These are phyloP conservation scores for Sebastes nivosus DNA, from an alignment of 2,797 vertebrate species.

Conservation along the genomic window DNA sequence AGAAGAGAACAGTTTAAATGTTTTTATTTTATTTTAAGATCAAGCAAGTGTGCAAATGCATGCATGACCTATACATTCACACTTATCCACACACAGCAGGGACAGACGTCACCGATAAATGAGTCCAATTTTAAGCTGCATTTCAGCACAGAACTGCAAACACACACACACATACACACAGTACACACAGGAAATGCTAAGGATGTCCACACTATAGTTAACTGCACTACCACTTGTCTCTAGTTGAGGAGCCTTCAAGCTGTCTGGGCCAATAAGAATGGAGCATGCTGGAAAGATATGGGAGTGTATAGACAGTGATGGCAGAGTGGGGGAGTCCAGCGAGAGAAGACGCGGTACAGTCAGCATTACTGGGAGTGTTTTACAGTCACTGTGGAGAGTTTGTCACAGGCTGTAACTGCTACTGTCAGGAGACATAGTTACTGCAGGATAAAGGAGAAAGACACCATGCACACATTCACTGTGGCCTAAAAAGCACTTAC, in stretches of 20 bases:
- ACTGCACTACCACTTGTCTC: conserved; percentile 16
- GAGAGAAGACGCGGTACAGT: conserved; percentile 25
- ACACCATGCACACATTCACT: background rate
- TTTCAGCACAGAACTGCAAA: conserved; percentile 9
- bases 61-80: background rate
- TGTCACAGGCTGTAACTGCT: conserved; percentile 54
- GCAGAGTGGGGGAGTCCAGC: conserved; percentile 33
- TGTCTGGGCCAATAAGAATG: conserved; percentile 45
- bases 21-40: background rate
- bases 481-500: background rate
- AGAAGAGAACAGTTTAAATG: background rate
- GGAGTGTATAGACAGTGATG: conserved; percentile 30
- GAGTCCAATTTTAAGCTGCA: background rate
- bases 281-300: conserved; percentile 27
- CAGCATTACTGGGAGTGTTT: conserved; percentile 58
- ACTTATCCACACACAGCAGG: background rate
- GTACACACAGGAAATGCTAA: background rate
- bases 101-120: conserved; percentile 2
- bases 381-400: conserved; percentile 52
- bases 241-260: conserved; percentile 45
- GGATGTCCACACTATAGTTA: conserved; percentile 23
- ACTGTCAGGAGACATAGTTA: conserved; percentile 49
- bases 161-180: background rate
- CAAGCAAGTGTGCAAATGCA: background rate
- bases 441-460: conserved; percentile 35